These are phyloP conservation scores for Ophioderma brevispina DNA, from an alignment of 35 echinoderm and acorn worm species.

Conservation along the genomic window DNA sequence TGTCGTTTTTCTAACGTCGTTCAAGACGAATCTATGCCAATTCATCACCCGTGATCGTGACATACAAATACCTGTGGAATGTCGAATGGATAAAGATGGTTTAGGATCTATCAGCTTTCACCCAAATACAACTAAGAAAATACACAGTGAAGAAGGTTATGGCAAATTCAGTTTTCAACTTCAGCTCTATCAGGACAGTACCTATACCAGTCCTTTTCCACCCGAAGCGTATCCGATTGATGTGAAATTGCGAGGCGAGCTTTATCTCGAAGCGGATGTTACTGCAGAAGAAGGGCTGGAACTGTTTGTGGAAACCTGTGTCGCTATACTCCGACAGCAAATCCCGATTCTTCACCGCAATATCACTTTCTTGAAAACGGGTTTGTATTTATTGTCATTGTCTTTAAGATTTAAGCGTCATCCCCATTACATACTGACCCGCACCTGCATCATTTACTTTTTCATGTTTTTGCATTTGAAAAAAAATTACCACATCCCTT, in stretches of 20 bases:
- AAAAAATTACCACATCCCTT: too few species aligned
- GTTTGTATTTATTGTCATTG: background rate
- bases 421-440: too few species aligned
- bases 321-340: background rate
- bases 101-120: background rate
- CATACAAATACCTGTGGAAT: constrained; percentile 12
- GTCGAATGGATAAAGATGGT: background rate
- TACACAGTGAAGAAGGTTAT: constrained; percentile 23
- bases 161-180: constrained; percentile 19
- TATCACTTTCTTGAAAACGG: constrained; percentile 14
- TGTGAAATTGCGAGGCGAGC: background rate
- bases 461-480: too few species aligned
- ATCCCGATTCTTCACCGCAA: background rate
- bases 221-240: background rate
- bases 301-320: background rate
- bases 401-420: too few species aligned
- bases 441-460: too few species aligned
- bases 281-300: background rate
- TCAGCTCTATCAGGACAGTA: background rate
- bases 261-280: constrained; percentile 8
- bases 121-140: background rate
- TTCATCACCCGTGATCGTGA: constrained; percentile 21
- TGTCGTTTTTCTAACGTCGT: background rate
- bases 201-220: background rate
- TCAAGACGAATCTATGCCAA: background rate